Evolutionary conservation across 2,797 vertebrate genomes (phyloP), one percentile per base, ranked within the genome.

Genomic region (Cirrhinus mrigala): DNA sequence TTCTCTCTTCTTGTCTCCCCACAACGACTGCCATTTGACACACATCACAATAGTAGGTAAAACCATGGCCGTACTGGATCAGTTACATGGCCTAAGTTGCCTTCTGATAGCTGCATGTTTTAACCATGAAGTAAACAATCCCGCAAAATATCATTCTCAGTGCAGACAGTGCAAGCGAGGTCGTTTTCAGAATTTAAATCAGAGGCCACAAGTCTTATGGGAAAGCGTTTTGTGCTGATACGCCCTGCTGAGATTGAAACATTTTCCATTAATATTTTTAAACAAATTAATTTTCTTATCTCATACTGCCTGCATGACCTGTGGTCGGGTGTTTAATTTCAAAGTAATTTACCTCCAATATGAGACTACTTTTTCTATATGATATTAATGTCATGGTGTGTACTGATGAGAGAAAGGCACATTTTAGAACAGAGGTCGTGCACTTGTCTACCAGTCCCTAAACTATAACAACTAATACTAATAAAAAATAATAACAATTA

Each of bases 181-280:
- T 54, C 22, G 9, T 27, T 87, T 46, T 52, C 54, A 52, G 73
- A 24, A 69, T 86, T 24, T 56, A 68, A 73, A 66, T 75, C 52
- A 58, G 50, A 81, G 70, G 60, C 50, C 69, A 74, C 64, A 58
- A 71, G 78, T 68, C 52, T 69, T 56, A 88, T 91, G 89, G 91
- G 87, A 87, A 91, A 88, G 89, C 88, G 8, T 88, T 75, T 29
- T 77, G 68, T 86, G 69, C 76, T 79, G 86, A 79, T 89, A 86
- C 27, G 33, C 88, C 85, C 88, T 89, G 89, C 88, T 90, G 87
- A 90, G 90, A 93, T 94, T 92, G 52, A 76, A 70, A 82, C 44
- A 40, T 85, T 87, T 95, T 94, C 93, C 94, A 95, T 94, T 94
- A 93, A 93, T 95, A 93, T 94, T 94, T 95, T 94, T 94, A 93